Conservation (phyloP, 1,140 invertebrate genomes). For the Homarus americanus region DNA sequence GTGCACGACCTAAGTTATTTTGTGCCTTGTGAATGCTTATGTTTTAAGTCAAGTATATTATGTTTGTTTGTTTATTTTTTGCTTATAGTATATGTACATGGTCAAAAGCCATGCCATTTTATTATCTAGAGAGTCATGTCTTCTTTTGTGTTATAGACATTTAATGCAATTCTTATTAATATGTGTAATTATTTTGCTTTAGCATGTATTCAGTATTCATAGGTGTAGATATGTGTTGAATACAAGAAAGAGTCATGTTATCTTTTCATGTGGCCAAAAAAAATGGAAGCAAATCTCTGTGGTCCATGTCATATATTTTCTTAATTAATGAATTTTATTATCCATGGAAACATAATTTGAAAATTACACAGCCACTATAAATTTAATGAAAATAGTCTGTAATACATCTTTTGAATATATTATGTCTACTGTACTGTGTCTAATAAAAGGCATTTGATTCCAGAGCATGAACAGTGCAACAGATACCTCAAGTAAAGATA, state of each 20-base stretch:
- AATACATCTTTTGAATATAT: too few relatives aligned
- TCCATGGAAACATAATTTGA: too few relatives aligned
- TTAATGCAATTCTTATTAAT: not conserved
- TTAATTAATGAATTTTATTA: too few relatives aligned
- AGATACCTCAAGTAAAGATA: conserved; percentile 4
- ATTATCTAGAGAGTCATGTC: not conserved
- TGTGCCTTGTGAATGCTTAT: not conserved
- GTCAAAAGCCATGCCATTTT: not conserved
- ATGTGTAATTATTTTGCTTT: not conserved
- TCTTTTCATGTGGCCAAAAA: not conserved
- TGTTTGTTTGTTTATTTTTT: not conserved
- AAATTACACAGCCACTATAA: too few relatives aligned
- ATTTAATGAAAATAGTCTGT: too few relatives aligned
- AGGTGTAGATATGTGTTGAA: not conserved
- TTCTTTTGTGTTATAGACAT: not conserved
- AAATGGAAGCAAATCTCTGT: too few relatives aligned
- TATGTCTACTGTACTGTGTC: too few relatives aligned
- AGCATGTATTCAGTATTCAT: not conserved
- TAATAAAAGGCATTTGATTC: not conserved
- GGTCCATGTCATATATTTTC: not conserved
- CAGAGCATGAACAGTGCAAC: not conserved
- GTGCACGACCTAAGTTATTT: conserved; percentile 23
- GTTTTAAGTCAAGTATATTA: not conserved
- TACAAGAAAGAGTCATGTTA: not conserved
- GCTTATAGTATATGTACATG: not conserved